A percentile compares a stretch with the other conserved stretches of the same genome.
phyloP scores from a whole-genome alignment of 2,888 invertebrate species.

The Cerceris rybyensis region DNA sequence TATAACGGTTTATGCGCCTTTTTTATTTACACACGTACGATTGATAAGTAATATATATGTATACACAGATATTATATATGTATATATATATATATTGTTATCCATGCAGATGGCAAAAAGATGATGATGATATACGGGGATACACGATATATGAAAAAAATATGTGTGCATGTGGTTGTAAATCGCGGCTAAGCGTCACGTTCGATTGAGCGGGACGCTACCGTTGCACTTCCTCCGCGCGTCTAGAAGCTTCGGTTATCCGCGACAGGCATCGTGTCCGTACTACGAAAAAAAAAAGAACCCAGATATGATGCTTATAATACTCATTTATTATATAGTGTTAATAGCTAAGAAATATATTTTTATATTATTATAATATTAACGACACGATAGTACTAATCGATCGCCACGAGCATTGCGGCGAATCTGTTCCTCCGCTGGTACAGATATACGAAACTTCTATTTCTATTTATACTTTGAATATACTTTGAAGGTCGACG shows the following conservation, averaged over 20 bases:
- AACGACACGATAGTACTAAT: constrained; percentile 70
- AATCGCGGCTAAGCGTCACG: constrained; percentile 33
- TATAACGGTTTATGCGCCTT: constrained; percentile 81
- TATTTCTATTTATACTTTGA: constrained; percentile 47
- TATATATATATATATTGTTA: constrained; percentile 59
- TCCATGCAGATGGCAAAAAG: constrained; percentile 19
- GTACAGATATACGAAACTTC: constrained; percentile 47
- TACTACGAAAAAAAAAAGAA: constrained; percentile 58
- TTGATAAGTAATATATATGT: constrained; percentile 80
- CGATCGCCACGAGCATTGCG: constrained; percentile 67
- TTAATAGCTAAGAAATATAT: constrained; percentile 82
- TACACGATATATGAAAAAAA: constrained; percentile 17
- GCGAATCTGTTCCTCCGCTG: constrained; percentile 66
- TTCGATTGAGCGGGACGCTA: constrained; percentile 55
- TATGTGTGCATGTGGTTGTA: constrained; percentile 25
- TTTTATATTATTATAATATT: constrained; percentile 81
- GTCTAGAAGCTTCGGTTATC: constrained; percentile 81
- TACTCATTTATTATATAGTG: constrained; percentile 82
- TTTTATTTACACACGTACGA: constrained; percentile 80
- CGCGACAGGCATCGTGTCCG: constrained; percentile 81
- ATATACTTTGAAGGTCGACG: constrained; percentile 17
- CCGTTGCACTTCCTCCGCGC: constrained; percentile 63
- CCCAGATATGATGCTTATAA: constrained; percentile 79
- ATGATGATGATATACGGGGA: constrained; percentile 40
- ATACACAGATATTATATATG: constrained; percentile 47